Base-by-base conservation (phyloP, 92 coral and sea anemone genomes). In the Epizoanthus rinbou region DNA sequence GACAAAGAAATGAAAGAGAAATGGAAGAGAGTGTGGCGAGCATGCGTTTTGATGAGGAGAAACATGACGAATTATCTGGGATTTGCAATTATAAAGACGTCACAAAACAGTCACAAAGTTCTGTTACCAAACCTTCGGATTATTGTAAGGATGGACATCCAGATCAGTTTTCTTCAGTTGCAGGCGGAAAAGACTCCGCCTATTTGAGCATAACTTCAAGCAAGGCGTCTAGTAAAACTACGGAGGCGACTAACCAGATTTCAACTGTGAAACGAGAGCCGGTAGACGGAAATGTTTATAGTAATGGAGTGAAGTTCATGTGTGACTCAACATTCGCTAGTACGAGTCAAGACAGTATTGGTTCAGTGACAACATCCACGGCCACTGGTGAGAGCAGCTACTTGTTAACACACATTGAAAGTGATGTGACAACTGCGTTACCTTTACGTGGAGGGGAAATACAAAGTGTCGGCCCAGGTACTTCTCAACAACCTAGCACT, bases 1-100 rank as follows among this genome's bases (percentile, higher is more conserved):
- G 57, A 22, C 71, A 62, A 47, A 41, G 71, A 22, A 62, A 63
- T 16, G 37, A 37, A 62, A 60, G 62, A 43, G 70, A 78, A 63
- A 41, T 78, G 71, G 82, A 78, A 78, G 71, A 62, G 25, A 58
- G 56, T 35, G 57, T 58, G 68, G 50, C 22, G 5, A 37, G 64
- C 37, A 17, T 58, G 37, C 81, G 16, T 50, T 50, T 50, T 50
- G 54, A 10, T 50, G 15, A 50, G 54, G 54, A 50, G 14, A 11
- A 75, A 35, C 53, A 1, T 50, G 47, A 35, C 57, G 68, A 24
- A 16, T 57, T 41, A 21, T 75, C 81, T 6, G 64, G 53, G 11
- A 31, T 57, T 58, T 3, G 67, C n/a, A 35, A 31, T 2, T 64
- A n/a, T 2, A 43, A 58, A 33, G 18, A 41, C 18, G 63, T 69